Conservation (phyloP, 2,797 vertebrate species). For the Gambelia wislizenii region DNA sequence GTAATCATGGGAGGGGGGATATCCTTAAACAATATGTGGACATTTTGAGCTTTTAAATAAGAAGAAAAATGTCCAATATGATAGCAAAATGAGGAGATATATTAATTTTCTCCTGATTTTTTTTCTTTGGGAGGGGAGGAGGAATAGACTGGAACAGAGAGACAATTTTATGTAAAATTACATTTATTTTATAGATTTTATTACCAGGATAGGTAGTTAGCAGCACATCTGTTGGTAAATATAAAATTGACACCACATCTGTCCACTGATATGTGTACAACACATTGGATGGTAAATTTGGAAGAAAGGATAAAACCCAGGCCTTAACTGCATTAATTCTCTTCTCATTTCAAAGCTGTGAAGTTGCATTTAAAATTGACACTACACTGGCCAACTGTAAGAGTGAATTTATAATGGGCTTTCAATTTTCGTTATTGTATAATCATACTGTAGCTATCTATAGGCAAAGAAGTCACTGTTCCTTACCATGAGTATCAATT, state of each 20-base stretch:
- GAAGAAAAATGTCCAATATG: neutral
- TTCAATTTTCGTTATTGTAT: neutral
- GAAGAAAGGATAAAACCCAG: slow-evolving; percentile 3
- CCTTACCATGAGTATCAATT: neutral
- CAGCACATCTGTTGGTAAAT: neutral
- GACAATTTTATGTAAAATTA: neutral
- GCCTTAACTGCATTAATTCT: slow-evolving; percentile 7
- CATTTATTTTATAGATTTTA: neutral
- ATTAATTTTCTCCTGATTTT: slow-evolving; percentile 21
- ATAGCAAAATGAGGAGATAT: slow-evolving; percentile 21
- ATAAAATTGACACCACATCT: neutral
- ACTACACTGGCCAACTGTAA: slow-evolving; percentile 3
- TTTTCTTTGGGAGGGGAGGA: slow-evolving; percentile 19
- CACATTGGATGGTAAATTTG: neutral
- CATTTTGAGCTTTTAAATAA: neutral
- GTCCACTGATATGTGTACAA: accelerated
- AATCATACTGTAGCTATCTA: neutral
- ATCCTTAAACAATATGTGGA: neutral
- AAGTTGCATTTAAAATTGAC: slow-evolving; percentile 20
- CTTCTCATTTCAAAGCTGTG: slow-evolving; percentile 20
- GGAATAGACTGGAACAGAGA: neutral
- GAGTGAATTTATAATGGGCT: slow-evolving; percentile 3
- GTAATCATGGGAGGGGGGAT: slow-evolving; percentile 2
- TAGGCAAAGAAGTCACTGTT: neutral
- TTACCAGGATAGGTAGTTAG: neutral